These are phyloP conservation scores for Brachionus paranguensis DNA, from an alignment of 1,140 invertebrate species.

Conservation along the genomic window DNA sequence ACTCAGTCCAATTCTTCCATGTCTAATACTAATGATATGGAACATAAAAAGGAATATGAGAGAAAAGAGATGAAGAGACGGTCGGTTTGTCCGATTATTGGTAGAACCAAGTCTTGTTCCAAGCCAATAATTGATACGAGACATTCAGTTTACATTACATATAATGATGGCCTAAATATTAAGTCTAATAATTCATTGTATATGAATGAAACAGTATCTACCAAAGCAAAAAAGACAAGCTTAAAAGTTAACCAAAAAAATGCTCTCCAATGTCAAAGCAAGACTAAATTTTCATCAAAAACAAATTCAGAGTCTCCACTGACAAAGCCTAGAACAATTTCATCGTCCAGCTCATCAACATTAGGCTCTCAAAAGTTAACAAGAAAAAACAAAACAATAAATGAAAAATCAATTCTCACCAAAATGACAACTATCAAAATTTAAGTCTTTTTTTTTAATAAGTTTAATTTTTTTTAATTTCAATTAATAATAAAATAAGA, in stretches of 20 bases:
- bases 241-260: neutral
- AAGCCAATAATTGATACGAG: neutral
- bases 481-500: too few species aligned
- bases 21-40: neutral
- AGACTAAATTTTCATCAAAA: neutral
- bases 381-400: conserved; percentile 5
- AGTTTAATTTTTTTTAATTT: neutral
- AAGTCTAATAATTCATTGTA: neutral
- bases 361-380: neutral
- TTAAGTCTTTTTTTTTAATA: neutral
- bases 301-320: neutral
- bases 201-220: conserved; percentile 6
- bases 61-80: neutral
- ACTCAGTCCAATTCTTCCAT: conserved; percentile 20
- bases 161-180: neutral
- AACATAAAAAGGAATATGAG: neutral
- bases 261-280: neutral
- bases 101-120: neutral
- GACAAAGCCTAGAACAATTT: neutral
- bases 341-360: neutral
- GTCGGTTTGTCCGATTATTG: conserved; percentile 5
- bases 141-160: neutral
- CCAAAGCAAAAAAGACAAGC: neutral
- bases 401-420: neutral
- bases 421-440: neutral